Evolutionary conservation across 2,888 invertebrate species (phyloP).

Genomic region (Celastrina argiolus): DNA sequence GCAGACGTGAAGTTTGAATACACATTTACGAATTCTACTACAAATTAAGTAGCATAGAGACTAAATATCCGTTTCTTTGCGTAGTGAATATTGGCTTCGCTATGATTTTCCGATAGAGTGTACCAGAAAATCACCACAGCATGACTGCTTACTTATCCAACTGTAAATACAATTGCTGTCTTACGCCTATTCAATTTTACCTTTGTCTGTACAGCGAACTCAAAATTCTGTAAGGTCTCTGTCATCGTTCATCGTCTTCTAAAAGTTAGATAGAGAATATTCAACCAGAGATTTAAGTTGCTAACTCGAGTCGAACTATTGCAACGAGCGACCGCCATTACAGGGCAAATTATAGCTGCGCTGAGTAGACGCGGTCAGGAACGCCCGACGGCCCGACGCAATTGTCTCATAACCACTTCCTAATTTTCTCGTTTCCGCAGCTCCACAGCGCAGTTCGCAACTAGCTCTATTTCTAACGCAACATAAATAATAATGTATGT

Average conservation of each 20-base stretch:
- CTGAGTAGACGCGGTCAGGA: slow-evolving; percentile 33
- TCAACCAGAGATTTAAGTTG: not conserved
- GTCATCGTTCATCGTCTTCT: not conserved
- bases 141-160: not conserved
- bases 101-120: not conserved
- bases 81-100: not conserved
- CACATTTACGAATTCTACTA: not conserved
- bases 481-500: not conserved
- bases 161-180: not conserved
- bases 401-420: slow-evolving; percentile 72
- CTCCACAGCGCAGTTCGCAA: slow-evolving; percentile 34
- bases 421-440: slow-evolving; percentile 71
- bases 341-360: slow-evolving; percentile 29
- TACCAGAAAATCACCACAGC: not conserved
- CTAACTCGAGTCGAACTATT: slow-evolving; percentile 13
- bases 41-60: not conserved
- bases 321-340: slow-evolving; percentile 22
- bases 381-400: slow-evolving; percentile 47
- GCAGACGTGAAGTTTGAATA: too few relatives aligned
- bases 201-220: not conserved
- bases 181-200: not conserved
- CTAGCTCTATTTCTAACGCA: slow-evolving; percentile 23
- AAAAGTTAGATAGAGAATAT: not conserved
- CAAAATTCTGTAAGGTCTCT: too few relatives aligned
- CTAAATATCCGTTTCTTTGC: not conserved